Conservation (phyloP, 1,140 invertebrate genomes). For the Heliconius hewitsoni region DNA sequence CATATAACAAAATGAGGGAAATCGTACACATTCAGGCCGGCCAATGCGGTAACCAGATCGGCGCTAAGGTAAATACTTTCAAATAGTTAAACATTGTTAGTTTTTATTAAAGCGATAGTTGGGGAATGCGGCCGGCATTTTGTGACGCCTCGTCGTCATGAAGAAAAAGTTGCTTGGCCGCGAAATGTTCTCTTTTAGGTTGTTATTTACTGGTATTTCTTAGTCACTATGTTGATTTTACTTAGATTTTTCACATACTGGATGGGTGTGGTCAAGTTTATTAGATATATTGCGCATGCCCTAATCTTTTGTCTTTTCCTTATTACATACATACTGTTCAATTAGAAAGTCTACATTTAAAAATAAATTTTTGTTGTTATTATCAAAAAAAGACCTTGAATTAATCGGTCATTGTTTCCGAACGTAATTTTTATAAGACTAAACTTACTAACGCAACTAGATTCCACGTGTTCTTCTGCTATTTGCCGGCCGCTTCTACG, state of each 20-base stretch:
- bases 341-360: background rate
- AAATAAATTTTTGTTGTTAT: background rate
- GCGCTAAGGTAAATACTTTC: slow-evolving; percentile 86
- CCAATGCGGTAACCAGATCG: slow-evolving; percentile 95
- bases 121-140: slow-evolving; percentile 73
- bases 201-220: background rate
- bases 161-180: slow-evolving; percentile 24
- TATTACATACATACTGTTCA: background rate
- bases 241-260: background rate
- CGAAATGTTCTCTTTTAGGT: background rate
- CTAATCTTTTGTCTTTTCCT: slow-evolving; percentile 17
- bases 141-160: slow-evolving; percentile 58
- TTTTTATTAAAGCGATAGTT: slow-evolving; percentile 25
- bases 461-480: slow-evolving; percentile 31
- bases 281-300: slow-evolving; percentile 25
- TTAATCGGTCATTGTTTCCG: background rate
- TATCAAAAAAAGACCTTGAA: background rate
- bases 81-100: background rate
- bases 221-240: background rate
- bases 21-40: slow-evolving; percentile 92
- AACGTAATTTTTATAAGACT: background rate
- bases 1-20: slow-evolving; percentile 85
- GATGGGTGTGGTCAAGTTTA: slow-evolving; percentile 35
- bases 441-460: background rate
- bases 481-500: slow-evolving; percentile 30